Conservation (phyloP, 2,113 vertebrate species). For the Tiliqua scincoides region DNA sequence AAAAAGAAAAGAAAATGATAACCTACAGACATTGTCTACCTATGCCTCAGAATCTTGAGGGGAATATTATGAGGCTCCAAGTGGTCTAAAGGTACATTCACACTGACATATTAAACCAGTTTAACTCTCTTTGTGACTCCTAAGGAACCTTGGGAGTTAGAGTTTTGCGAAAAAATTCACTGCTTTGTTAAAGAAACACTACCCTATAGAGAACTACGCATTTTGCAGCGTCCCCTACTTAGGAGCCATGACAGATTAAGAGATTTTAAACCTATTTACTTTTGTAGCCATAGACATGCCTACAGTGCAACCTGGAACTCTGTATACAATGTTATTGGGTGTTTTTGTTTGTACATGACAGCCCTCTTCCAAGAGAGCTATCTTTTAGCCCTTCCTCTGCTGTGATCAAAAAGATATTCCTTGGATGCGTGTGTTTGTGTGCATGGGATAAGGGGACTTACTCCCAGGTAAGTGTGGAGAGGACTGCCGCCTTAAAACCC, state of each 20-base stretch:
- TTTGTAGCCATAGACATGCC: background rate
- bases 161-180: background rate
- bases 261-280: background rate
- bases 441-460: no score
- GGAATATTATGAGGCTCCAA: background rate
- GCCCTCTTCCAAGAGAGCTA: no score
- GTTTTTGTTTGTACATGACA: no score
- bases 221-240: background rate
- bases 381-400: no score
- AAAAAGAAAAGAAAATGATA: background rate
- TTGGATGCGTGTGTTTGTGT: no score
- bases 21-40: background rate
- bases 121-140: background rate
- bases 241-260: background rate
- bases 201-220: background rate
- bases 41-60: background rate
- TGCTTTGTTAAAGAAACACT: background rate
- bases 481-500: no score
- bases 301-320: background rate
- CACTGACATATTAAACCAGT: background rate
- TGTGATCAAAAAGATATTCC: no score
- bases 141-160: background rate
- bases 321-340: background rate
- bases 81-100: background rate
- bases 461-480: no score